A percentile compares a stretch with the other conserved stretches of the same genome.
These are phyloP conservation scores for Amblyjoppa proteus DNA, from an alignment of 2,888 invertebrate species.

Conservation along the genomic window DNA sequence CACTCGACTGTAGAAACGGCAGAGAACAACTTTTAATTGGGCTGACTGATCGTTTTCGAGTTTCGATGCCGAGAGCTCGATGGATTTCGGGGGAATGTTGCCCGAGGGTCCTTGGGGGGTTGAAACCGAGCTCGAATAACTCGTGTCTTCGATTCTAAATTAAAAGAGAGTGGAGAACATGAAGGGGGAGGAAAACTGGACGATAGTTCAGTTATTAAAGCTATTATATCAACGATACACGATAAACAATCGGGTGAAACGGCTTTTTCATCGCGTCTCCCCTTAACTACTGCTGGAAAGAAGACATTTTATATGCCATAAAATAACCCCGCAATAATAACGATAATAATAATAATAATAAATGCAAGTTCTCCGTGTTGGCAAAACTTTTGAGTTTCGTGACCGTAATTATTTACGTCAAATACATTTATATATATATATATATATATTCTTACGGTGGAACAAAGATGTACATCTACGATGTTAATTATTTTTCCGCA, in stretches of 20 bases:
- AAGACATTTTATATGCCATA: not conserved
- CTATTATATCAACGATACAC: slow-evolving; percentile 1
- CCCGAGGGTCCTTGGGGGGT: slow-evolving; percentile 34
- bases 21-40: slow-evolving; percentile 66
- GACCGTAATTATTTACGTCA: not conserved
- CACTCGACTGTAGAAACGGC: slow-evolving; percentile 38
- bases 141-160: slow-evolving; percentile 34
- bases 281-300: not conserved
- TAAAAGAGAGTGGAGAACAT: slow-evolving; percentile 4
- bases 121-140: slow-evolving; percentile 18
- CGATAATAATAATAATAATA: not conserved
- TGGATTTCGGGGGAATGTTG: slow-evolving; percentile 17
- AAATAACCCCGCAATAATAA: not conserved
- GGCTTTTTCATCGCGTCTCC: not conserved
- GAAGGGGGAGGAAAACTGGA: not conserved
- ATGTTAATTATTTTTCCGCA: slow-evolving; percentile 82
- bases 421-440: not conserved
- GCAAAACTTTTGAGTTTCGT: not conserved
- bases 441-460: not conserved
- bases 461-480: not conserved
- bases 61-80: not conserved
- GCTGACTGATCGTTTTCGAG: slow-evolving; percentile 59
- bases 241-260: slow-evolving; percentile 1
- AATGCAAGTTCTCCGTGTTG: not conserved
- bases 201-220: not conserved